A percentile compares a stretch with the other conserved stretches of the same genome.
These are phyloP conservation scores for Benthochromis sp. DNA, from an alignment of 2,113 vertebrate genomes.

Conservation along the genomic window DNA sequence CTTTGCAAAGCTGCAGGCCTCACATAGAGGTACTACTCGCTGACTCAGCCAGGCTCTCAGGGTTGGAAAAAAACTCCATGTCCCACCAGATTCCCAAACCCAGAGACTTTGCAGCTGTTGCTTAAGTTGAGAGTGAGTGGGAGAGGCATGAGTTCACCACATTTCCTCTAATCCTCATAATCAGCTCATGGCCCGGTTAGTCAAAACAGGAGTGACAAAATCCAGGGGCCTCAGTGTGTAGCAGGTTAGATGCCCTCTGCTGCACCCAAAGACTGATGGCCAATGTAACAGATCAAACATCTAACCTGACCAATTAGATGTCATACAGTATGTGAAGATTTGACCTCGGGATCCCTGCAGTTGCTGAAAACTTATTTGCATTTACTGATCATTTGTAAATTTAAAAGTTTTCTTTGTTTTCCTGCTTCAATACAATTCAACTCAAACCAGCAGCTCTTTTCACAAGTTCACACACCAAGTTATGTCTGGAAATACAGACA, in stretches of 20 bases:
- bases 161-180: conserved; percentile 61
- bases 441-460: neutral
- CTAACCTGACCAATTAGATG: neutral
- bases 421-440: neutral
- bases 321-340: neutral
- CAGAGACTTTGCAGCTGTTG: conserved; percentile 41
- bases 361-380: neutral
- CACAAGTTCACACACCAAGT: neutral
- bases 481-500: neutral
- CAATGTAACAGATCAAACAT: conserved; percentile 12
- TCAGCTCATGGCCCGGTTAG: conserved; percentile 56
- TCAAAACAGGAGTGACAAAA: conserved; percentile 61
- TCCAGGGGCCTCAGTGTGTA: conserved; percentile 25
- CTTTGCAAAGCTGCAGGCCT: neutral
- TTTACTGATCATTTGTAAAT: neutral
- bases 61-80: neutral
- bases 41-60: neutral
- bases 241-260: conserved; percentile 9
- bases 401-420: neutral
- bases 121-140: conserved; percentile 32
- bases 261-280: conserved; percentile 17
- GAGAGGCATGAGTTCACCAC: conserved; percentile 35
- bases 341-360: neutral
- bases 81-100: conserved; percentile 1
- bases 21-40: neutral